A percentile compares a stretch with the other conserved stretches of the same genome.
These are phyloP conservation scores for Phocoena phocoena DNA, from an alignment of 2,113 vertebrate species.

Conservation along the genomic window DNA sequence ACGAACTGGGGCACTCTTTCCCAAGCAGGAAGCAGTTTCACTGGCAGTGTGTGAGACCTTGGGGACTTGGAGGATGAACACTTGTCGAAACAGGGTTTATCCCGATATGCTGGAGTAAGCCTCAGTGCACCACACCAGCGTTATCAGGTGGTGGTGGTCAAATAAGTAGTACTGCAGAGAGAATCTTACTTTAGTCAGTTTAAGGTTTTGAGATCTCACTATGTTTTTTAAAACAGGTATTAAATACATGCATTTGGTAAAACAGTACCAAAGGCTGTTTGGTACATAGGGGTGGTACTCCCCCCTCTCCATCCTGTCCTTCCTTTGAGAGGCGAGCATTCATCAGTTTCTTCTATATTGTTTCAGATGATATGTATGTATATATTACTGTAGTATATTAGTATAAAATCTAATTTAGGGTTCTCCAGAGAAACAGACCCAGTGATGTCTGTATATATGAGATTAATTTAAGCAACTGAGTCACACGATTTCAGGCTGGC, in stretches of 20 bases:
- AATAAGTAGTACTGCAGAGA: not conserved
- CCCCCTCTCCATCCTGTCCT: not conserved
- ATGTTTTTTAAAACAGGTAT: not conserved
- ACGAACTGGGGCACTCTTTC: no score
- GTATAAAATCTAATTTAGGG: not conserved
- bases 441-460: not conserved
- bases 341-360: not conserved
- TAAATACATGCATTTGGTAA: not conserved
- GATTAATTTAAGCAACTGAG: not conserved
- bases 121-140: not conserved
- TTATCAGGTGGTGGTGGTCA: not conserved
- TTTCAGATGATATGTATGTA: not conserved
- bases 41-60: not conserved
- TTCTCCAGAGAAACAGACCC: not conserved
- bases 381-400: not conserved
- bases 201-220: not conserved
- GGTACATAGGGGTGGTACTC: not conserved
- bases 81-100: not conserved
- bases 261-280: not conserved
- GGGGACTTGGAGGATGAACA: not conserved
- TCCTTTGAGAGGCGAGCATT: not conserved
- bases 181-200: not conserved
- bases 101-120: not conserved
- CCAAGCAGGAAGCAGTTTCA: not conserved
- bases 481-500: not conserved